Conservation (phyloP, 2,113 vertebrate species). For the Ailurus styani region DNA sequence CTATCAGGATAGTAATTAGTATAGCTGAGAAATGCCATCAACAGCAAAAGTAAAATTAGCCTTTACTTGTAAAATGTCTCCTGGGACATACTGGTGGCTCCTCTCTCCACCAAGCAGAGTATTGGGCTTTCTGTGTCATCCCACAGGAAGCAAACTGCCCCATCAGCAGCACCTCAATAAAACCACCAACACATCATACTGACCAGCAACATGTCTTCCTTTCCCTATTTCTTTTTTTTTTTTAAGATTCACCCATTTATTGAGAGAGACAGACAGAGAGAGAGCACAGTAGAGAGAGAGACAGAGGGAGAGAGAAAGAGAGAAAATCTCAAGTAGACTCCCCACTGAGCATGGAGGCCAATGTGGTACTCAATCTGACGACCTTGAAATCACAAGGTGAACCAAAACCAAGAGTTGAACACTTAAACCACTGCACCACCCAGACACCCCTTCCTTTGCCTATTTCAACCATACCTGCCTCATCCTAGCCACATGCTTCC, state of each 20-base stretch:
- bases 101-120: neutral
- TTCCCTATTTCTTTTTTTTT: neutral
- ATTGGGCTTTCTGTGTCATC: constrained; percentile 5
- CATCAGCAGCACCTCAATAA: neutral
- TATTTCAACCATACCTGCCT: neutral
- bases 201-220: neutral
- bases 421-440: neutral
- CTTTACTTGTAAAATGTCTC: constrained; percentile 53
- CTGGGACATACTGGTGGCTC: constrained; percentile 23
- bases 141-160: neutral
- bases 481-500: neutral
- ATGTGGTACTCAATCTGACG: neutral
- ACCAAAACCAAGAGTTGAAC: neutral
- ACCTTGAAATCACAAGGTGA: neutral
- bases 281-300: neutral
- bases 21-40: constrained; percentile 51
- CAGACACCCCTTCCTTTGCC: neutral
- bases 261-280: neutral
- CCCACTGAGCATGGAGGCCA: neutral
- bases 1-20: constrained; percentile 53
- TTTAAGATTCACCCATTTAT: neutral
- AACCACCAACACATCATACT: neutral
- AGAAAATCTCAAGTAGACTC: neutral
- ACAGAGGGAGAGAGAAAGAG: neutral
- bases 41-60: constrained; percentile 63